A percentile compares a stretch with the other conserved stretches of the same genome.
phyloP scores from a whole-genome alignment of 2,888 invertebrate genomes.

The Archaeoteleia sp. region DNA sequence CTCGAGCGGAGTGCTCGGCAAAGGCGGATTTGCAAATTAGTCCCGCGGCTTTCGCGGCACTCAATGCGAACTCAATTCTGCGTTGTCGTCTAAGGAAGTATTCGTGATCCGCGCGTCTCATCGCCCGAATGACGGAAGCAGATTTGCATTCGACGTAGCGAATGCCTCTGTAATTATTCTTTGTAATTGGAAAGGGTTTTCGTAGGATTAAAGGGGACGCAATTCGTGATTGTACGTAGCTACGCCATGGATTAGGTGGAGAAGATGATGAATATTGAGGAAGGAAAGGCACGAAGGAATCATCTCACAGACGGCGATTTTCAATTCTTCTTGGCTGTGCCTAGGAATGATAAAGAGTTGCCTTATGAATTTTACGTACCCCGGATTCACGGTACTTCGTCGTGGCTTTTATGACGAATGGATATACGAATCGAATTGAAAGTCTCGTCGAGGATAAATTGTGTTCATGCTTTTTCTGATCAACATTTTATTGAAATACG shows the following conservation, averaged over 20 bases:
- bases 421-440: too few species aligned
- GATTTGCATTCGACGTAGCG: slow-evolving; percentile 44
- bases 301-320: background rate
- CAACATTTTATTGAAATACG: too few species aligned
- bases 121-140: slow-evolving; percentile 10
- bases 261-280: background rate
- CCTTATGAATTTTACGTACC: slow-evolving; percentile 27
- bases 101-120: slow-evolving; percentile 30
- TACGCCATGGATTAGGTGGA: slow-evolving; percentile 18
- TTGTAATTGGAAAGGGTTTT: slow-evolving; percentile 49
- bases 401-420: too few species aligned
- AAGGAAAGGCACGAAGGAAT: slow-evolving; percentile 6
- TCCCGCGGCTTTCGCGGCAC: slow-evolving; percentile 32
- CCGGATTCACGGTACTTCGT: too few species aligned
- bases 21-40: slow-evolving; percentile 50
- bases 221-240: slow-evolving; percentile 39
- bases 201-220: slow-evolving; percentile 39
- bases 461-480: too few species aligned
- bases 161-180: slow-evolving; percentile 50
- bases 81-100: slow-evolving; percentile 21
- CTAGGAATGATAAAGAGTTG: slow-evolving; percentile 20
- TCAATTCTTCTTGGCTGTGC: background rate
- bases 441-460: too few species aligned
- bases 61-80: slow-evolving; percentile 35
- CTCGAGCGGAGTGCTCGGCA: slow-evolving; percentile 15